These are phyloP conservation scores for Diabrotica balteata DNA, from an alignment of 2,888 invertebrate genomes.

Conservation along the genomic window DNA sequence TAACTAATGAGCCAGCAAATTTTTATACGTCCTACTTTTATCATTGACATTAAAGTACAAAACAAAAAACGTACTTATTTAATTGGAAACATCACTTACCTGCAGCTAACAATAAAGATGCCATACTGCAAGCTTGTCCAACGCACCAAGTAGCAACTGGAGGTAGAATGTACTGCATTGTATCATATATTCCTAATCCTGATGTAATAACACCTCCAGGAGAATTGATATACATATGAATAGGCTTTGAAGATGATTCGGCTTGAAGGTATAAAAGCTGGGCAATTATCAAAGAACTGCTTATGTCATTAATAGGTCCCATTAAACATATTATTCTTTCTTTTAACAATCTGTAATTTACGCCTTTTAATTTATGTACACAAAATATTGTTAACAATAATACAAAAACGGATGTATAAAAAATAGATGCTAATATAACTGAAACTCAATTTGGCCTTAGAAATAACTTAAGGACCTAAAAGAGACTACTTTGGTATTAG, in stretches of 20 bases:
- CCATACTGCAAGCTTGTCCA: slow-evolving; percentile 97
- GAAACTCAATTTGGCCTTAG: too few species aligned
- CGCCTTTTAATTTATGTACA: too few species aligned
- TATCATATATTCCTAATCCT: slow-evolving; percentile 96
- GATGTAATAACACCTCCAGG: slow-evolving; percentile 94
- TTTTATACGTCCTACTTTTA: too few species aligned
- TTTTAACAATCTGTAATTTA: slow-evolving; percentile 76
- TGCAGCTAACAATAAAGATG: slow-evolving; percentile 87
- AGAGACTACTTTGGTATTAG: too few species aligned
- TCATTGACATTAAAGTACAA: too few species aligned
- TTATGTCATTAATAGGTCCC: slow-evolving; percentile 91
- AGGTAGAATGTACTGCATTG: slow-evolving; percentile 97
- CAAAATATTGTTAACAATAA: too few species aligned
- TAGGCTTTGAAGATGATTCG: slow-evolving; percentile 93
- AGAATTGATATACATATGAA: slow-evolving; percentile 95
- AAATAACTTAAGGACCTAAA: too few species aligned
- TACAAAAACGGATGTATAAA: too few species aligned
- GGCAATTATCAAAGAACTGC: slow-evolving; percentile 92
- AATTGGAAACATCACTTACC: slow-evolving; percentile 61
- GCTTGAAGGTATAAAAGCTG: slow-evolving; percentile 91
- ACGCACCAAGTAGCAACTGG: slow-evolving; percentile 95
- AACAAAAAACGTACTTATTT: too few species aligned
- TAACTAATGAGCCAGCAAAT: too few species aligned
- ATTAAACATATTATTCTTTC: slow-evolving; percentile 97
- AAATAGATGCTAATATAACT: too few species aligned